Conservation (phyloP, 1,140 invertebrate genomes). For the Cryptotermes secundus region DNA sequence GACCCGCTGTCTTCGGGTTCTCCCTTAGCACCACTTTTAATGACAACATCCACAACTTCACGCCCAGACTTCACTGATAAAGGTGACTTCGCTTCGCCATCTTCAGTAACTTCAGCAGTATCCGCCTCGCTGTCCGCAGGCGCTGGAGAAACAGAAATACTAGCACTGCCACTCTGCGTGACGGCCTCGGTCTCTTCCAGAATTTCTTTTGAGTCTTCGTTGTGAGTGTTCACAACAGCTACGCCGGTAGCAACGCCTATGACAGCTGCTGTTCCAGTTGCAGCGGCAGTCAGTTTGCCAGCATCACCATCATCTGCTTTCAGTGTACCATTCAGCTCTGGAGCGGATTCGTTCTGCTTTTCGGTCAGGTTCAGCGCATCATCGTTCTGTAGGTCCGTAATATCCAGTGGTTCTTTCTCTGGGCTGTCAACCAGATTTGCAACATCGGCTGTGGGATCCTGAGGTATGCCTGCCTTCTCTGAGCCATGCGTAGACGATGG, state of each 20-base stretch:
- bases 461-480: background rate
- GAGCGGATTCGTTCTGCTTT: slow-evolving; percentile 28
- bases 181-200: background rate
- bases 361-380: slow-evolving; percentile 3
- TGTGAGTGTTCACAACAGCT: slow-evolving; percentile 22
- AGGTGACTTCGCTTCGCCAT: no score
- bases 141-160: no score
- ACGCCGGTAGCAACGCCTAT: slow-evolving; percentile 33
- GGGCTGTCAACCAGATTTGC: background rate
- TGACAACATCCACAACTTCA: no score
- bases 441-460: background rate
- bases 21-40: no score
- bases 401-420: background rate
- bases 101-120: background rate
- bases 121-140: background rate
- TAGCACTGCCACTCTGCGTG: no score
- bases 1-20: no score
- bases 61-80: no score
- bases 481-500: slow-evolving; percentile 35
- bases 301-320: slow-evolving; percentile 32
- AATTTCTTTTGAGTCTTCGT: background rate
- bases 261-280: slow-evolving; percentile 35
- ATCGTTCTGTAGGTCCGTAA: slow-evolving; percentile 25
- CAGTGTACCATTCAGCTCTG: slow-evolving; percentile 34
- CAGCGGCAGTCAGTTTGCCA: slow-evolving; percentile 31